Percentiles rank a stretch among this genome's conserved stretches.
Conservation (phyloP, 2,888 invertebrate species). For the Ornithoptera priamus region DNA sequence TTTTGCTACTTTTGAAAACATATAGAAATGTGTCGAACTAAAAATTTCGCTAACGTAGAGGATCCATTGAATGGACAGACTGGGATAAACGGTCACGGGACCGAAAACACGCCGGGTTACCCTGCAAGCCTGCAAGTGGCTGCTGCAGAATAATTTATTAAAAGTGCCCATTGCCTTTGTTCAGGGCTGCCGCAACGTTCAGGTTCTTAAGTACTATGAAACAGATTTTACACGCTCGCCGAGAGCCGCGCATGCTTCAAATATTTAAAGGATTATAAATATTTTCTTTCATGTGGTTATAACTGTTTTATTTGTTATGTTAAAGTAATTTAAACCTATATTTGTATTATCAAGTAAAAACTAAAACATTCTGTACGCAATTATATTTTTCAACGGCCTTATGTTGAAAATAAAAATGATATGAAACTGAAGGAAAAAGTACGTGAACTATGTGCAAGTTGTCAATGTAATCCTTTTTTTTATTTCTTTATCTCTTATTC, state of each 20-base stretch:
- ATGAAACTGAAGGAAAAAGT: too few relatives aligned
- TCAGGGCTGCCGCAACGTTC: slow-evolving; percentile 43
- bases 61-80: slow-evolving; percentile 23
- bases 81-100: slow-evolving; percentile 53
- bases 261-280: neutral
- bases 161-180: slow-evolving; percentile 59
- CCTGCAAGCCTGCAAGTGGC: slow-evolving; percentile 53
- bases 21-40: too few relatives aligned
- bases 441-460: too few relatives aligned
- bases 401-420: too few relatives aligned
- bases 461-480: too few relatives aligned
- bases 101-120: slow-evolving; percentile 47
- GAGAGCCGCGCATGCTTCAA: neutral
- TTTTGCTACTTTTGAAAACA: too few relatives aligned
- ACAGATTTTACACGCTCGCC: slow-evolving; percentile 1
- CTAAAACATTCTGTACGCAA: too few relatives aligned
- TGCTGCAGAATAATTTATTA: slow-evolving; percentile 65
- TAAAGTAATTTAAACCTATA: too few relatives aligned
- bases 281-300: slow-evolving; percentile 6
- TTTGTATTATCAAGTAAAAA: too few relatives aligned
- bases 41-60: slow-evolving; percentile 1
- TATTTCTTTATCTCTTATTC: too few relatives aligned
- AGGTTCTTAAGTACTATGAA: slow-evolving; percentile 36
- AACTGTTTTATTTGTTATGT: too few relatives aligned
- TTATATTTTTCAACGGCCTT: too few relatives aligned